Evolutionary conservation across 2,888 invertebrate genomes (phyloP).

Genomic region (Hemaris fuciformis): DNA sequence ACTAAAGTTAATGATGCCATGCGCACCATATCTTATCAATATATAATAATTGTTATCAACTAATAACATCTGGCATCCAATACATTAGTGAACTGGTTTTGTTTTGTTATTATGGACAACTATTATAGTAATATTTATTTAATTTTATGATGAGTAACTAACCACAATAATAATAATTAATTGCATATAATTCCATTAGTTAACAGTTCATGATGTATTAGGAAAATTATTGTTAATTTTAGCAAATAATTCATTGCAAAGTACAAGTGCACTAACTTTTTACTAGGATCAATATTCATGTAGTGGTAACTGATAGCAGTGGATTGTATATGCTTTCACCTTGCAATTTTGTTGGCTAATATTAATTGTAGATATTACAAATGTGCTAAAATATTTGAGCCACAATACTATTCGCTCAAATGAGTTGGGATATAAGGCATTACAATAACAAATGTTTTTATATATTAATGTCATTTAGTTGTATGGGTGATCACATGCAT

Average conservation of each 20-base stretch:
- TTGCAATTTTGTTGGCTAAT: neutral
- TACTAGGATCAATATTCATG: neutral
- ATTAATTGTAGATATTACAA: too few relatives aligned
- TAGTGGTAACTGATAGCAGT: neutral
- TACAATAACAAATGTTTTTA: too few relatives aligned
- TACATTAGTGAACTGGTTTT: neutral
- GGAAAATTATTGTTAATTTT: neutral
- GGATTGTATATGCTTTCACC: neutral
- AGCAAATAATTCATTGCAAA: neutral
- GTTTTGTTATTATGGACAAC: neutral
- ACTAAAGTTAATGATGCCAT: neutral
- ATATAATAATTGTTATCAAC: neutral
- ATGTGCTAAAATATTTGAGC: too few relatives aligned
- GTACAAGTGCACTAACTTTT: neutral
- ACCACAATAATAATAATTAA: too few relatives aligned
- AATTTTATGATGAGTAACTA: too few relatives aligned
- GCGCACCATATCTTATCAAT: neutral
- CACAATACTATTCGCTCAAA: too few relatives aligned
- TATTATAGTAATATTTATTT: too few relatives aligned
- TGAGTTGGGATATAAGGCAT: too few relatives aligned
- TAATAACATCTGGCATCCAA: neutral
- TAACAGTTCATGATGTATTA: too few relatives aligned
- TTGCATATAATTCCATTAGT: too few relatives aligned
- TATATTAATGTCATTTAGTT: too few relatives aligned
- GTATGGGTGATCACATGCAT: too few relatives aligned